Evolutionary conservation across 1,140 invertebrate genomes (phyloP).

Genomic region (Trichonephila inaurata): DNA sequence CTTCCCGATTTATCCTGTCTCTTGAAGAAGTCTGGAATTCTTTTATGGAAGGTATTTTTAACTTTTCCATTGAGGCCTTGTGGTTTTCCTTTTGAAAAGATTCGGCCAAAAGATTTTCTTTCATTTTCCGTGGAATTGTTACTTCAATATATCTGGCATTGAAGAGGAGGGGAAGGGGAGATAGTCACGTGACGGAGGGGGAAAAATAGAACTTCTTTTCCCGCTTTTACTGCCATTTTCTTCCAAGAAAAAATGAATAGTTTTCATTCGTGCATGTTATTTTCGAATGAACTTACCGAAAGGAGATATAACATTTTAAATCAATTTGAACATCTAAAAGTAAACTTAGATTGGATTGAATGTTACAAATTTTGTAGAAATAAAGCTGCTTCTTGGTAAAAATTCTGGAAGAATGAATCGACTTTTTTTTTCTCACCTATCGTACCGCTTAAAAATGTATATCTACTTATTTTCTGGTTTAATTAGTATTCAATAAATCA

Average conservation of each 20-base stretch:
- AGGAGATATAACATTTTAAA: neutral
- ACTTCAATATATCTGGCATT: conserved; percentile 15
- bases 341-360: no score
- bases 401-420: no score
- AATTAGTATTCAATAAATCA: no score
- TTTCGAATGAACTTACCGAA: neutral
- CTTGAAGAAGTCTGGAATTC: conserved; percentile 45
- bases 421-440: no score
- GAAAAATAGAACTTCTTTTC: neutral
- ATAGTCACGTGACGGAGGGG: neutral
- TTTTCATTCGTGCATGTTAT: neutral
- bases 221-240: neutral
- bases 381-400: no score
- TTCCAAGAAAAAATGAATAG: neutral
- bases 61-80: conserved; percentile 15
- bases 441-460: no score
- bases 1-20: conserved; percentile 56
- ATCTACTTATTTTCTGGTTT: no score
- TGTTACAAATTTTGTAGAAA: no score
- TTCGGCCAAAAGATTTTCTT: conserved; percentile 47
- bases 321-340: conserved; percentile 18
- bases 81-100: conserved; percentile 52
- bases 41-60: conserved; percentile 65
- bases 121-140: conserved; percentile 40
- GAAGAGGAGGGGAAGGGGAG: neutral